These are phyloP conservation scores for Astyanax mexicanus DNA, from an alignment of 2,797 vertebrate species.

Conservation along the genomic window DNA sequence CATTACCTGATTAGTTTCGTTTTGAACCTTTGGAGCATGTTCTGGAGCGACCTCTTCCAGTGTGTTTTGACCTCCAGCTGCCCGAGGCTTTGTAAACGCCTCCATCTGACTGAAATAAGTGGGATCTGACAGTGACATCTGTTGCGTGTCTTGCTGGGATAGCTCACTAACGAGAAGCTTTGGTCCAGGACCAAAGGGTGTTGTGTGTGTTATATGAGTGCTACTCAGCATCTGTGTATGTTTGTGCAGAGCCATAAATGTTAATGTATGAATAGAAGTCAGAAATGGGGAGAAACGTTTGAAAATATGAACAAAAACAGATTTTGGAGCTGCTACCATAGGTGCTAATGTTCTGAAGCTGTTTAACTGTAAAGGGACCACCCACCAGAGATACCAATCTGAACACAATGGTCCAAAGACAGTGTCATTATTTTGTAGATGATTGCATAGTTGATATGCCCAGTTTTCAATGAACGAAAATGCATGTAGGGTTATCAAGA, in stretches of 20 bases:
- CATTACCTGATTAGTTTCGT: background rate
- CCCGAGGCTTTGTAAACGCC: background rate
- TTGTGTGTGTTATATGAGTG: constrained; percentile 2
- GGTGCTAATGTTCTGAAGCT: too few species aligned
- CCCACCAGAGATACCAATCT: too few species aligned
- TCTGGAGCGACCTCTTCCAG: background rate
- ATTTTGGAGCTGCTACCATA: too few species aligned
- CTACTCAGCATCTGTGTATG: background rate
- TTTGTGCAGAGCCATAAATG: background rate
- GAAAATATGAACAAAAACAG: too few species aligned
- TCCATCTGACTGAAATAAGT: background rate
- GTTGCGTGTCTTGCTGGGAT: background rate
- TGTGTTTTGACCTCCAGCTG: background rate
- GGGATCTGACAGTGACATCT: background rate
- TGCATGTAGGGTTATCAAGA: too few species aligned
- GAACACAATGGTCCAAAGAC: too few species aligned
- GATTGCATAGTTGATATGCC: too few species aligned
- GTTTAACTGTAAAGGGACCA: too few species aligned
- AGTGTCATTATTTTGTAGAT: too few species aligned
- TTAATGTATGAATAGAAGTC: background rate
- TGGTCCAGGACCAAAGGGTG: background rate
- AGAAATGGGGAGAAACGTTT: background rate
- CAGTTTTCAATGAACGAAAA: too few species aligned
- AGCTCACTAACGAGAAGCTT: background rate
- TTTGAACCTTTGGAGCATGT: background rate